Percentiles rank a stretch among this genome's conserved stretches.
These are phyloP conservation scores for Lophura swinhoii DNA, from an alignment of 2,797 vertebrate genomes.

Conservation along the genomic window DNA sequence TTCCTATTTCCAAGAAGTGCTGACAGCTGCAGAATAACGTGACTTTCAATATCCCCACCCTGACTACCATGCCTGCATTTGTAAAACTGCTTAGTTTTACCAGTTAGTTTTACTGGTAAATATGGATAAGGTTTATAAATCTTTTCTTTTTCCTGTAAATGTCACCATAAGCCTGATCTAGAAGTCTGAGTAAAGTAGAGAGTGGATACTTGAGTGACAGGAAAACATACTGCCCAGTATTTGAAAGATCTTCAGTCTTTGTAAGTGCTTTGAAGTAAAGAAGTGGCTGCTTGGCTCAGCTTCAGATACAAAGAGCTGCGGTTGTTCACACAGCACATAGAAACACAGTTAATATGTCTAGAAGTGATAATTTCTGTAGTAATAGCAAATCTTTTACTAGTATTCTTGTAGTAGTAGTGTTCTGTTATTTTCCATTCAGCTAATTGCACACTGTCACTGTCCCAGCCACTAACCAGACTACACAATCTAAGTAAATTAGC, in stretches of 20 bases:
- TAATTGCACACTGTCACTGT: neutral
- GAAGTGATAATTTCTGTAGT: neutral
- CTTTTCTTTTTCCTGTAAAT: neutral
- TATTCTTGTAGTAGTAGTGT: neutral
- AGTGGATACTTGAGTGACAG: neutral
- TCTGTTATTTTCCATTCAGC: neutral
- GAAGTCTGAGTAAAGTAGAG: neutral
- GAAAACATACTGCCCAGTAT: neutral
- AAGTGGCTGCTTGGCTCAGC: neutral
- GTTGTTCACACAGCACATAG: neutral
- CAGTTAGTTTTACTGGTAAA: neutral
- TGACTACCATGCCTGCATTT: neutral
- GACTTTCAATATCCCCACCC: neutral
- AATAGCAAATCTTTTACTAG: neutral
- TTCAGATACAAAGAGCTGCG: neutral
- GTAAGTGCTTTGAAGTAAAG: neutral
- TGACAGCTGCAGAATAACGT: slow-evolving; percentile 27
- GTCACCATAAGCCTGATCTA: neutral
- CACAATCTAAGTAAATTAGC: neutral
- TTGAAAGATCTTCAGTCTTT: neutral
- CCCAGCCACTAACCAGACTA: neutral
- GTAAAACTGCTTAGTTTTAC: neutral
- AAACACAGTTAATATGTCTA: neutral
- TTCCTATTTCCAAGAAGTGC: slow-evolving; percentile 23
- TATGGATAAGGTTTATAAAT: neutral